phyloP scores from a whole-genome alignment of 2,888 invertebrate genomes.

The Actias luna region DNA sequence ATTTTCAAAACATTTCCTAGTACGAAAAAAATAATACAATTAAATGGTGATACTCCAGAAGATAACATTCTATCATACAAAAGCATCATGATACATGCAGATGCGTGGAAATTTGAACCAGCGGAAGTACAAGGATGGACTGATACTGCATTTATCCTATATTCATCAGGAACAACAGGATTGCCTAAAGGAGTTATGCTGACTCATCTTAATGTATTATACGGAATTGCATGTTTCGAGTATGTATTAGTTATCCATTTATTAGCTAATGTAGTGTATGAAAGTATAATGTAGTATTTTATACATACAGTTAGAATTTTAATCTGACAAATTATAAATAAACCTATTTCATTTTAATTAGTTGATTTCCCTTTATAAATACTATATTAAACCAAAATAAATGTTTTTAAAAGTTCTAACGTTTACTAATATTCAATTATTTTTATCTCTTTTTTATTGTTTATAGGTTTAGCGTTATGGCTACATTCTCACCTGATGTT shows the following conservation, averaged over 20 bases:
- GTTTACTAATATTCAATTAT: too few relatives aligned
- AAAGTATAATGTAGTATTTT: neutral
- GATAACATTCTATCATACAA: neutral
- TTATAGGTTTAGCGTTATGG: too few relatives aligned
- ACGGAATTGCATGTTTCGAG: conserved; percentile 61
- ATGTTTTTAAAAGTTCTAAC: too few relatives aligned
- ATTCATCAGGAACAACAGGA: conserved; percentile 45
- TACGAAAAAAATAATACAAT: conserved; percentile 25
- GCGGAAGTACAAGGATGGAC: conserved; percentile 28
- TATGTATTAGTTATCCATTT: conserved; percentile 32
- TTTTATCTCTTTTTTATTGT: too few relatives aligned
- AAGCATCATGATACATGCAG: neutral
- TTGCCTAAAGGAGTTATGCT: conserved; percentile 43
- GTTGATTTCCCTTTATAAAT: too few relatives aligned
- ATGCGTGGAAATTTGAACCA: conserved; percentile 25
- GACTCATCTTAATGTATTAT: conserved; percentile 33
- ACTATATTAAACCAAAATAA: too few relatives aligned
- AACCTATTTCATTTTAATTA: too few relatives aligned
- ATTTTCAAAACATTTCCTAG: conserved; percentile 18
- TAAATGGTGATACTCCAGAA: conserved; percentile 9
- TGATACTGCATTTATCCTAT: conserved; percentile 34
- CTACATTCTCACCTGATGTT: too few relatives aligned
- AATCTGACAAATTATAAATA: too few relatives aligned
- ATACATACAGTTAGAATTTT: neutral
- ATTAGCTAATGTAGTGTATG: neutral